Percentiles rank a stretch among this genome's conserved stretches.
phyloP scores from a whole-genome alignment of 2,888 invertebrate species.

The Agrotis clavis region DNA sequence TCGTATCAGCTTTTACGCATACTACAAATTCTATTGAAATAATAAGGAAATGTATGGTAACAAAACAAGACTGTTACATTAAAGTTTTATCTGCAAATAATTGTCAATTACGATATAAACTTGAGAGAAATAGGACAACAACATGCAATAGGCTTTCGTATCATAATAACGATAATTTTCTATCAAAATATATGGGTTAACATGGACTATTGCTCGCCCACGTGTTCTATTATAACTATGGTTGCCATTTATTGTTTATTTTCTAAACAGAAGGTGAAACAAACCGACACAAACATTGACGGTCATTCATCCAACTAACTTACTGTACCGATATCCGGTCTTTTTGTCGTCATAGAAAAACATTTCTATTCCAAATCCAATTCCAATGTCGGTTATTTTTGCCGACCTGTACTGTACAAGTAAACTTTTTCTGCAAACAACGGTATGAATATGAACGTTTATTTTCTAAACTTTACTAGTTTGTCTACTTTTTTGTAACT shows the following conservation, averaged over 20 bases:
- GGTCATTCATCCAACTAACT: conserved; percentile 25
- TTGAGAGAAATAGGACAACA: conserved; percentile 23
- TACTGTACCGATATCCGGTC: conserved; percentile 34
- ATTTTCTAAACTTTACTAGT: conserved; percentile 10
- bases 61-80: conserved; percentile 23
- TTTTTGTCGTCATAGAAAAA: conserved; percentile 50
- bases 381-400: conserved; percentile 24
- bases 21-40: conserved; percentile 15
- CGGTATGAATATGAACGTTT: conserved; percentile 27
- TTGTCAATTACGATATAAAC: conserved; percentile 18
- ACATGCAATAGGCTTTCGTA: conserved; percentile 48
- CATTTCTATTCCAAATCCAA: conserved; percentile 23
- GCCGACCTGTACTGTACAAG: not conserved
- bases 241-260: conserved; percentile 67
- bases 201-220: conserved; percentile 78
- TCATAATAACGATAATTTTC: conserved; percentile 69
- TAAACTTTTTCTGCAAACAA: conserved; percentile 43
- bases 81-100: conserved; percentile 38
- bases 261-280: conserved; percentile 32
- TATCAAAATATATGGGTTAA: conserved; percentile 74
- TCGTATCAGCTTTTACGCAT: conserved; percentile 15
- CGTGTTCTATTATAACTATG: conserved; percentile 69
- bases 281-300: conserved; percentile 14
- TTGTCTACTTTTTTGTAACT: conserved; percentile 1
- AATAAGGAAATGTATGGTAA: conserved; percentile 14